These are phyloP conservation scores for Dusona sp. DNA, from an alignment of 2,888 invertebrate genomes.

Conservation along the genomic window DNA sequence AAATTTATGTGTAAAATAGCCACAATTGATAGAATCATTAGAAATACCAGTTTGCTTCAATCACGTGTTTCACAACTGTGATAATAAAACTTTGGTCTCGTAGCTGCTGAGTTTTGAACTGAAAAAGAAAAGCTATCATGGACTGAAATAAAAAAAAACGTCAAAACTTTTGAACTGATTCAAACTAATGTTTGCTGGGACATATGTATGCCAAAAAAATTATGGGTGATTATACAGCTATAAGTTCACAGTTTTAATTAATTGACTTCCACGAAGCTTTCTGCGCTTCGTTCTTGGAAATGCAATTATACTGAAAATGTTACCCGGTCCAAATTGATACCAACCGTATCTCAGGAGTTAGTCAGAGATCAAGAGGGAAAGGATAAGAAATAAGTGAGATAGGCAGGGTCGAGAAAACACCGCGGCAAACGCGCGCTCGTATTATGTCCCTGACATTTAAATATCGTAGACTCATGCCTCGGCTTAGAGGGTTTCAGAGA, in stretches of 20 bases:
- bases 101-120: not conserved
- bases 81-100: not conserved
- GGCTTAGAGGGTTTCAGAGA: constrained; percentile 31
- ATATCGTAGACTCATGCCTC: constrained; percentile 79
- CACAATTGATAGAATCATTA: not conserved
- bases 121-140: not conserved
- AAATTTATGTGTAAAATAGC: not conserved
- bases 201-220: not conserved
- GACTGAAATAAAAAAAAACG: not conserved
- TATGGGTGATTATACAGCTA: not conserved
- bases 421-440: constrained; percentile 69
- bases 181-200: not conserved
- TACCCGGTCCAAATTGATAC: not conserved
- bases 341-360: not conserved
- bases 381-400: constrained; percentile 36
- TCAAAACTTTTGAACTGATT: not conserved
- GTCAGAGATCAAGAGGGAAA: constrained; percentile 11
- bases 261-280: not conserved
- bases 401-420: constrained; percentile 17
- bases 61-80: not conserved
- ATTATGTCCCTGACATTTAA: constrained; percentile 84
- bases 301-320: not conserved
- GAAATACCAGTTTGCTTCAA: not conserved
- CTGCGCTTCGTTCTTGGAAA: not conserved
- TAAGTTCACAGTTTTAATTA: not conserved